Evolutionary conservation across 2,888 invertebrate genomes (phyloP).

Genomic region (Drosophila macrospina): DNA sequence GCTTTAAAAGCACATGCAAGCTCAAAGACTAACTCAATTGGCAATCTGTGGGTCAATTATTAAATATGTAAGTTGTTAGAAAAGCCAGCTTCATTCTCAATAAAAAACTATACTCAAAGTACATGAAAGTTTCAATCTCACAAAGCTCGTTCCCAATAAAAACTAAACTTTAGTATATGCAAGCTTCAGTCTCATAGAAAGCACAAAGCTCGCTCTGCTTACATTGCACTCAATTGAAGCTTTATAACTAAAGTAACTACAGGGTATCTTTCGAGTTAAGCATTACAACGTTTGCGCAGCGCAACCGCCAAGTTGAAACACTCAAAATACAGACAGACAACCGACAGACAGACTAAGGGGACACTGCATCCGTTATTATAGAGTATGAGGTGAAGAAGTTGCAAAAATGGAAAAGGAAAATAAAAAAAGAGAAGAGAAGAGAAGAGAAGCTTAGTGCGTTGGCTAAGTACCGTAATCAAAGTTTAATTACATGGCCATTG

Average conservation of each 20-base stretch:
- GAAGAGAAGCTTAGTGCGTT: constrained; percentile 58
- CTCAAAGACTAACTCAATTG: too few relatives aligned
- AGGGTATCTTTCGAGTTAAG: constrained; percentile 33
- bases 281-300: neutral
- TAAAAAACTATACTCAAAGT: too few relatives aligned
- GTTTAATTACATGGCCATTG: constrained; percentile 79
- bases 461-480: constrained; percentile 80
- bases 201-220: too few relatives aligned
- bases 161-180: too few relatives aligned
- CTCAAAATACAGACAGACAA: constrained; percentile 34
- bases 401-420: constrained; percentile 19
- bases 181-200: too few relatives aligned
- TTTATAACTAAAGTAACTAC: neutral
- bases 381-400: constrained; percentile 50
- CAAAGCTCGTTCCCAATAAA: too few relatives aligned
- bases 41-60: too few relatives aligned
- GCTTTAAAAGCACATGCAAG: constrained; percentile 1
- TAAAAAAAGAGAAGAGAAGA: constrained; percentile 20
- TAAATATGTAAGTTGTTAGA: too few relatives aligned
- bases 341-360: constrained; percentile 3
- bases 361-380: constrained; percentile 28
- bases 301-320: constrained; percentile 38
- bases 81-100: too few relatives aligned
- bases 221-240: neutral
- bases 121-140: too few relatives aligned